Base-by-base conservation (phyloP, 2,113 vertebrate species). In the Phalacrocorax aristotelis region DNA sequence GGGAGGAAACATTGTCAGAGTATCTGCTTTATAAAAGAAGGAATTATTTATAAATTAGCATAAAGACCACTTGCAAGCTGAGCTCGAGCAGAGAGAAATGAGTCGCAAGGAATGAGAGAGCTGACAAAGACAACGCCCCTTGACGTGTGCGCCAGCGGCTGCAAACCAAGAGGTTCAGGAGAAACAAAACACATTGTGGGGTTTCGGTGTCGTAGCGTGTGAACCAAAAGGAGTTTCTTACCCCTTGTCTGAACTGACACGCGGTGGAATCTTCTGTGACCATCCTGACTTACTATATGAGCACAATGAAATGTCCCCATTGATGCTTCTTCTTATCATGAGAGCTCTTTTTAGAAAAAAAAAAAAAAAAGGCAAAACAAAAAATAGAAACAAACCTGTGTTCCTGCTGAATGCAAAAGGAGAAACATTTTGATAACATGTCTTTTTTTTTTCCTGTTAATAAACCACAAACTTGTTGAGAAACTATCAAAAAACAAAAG, bases 11-110 rank as follows among this genome's bases (percentile, higher is more conserved):
- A 98, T 99, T 74, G 99, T 99, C 91, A 98, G 99, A 97, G 99
- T 99, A 93, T 99, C 99, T 15, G 99, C 99, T 42, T 98, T 99
- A 98, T 99, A 99, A 98, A 98, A 97, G 78, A 93, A 60, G 77
- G 82, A 96, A 62, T 96, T 93, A 95, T 96, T 96, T 95, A 91
- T 96, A 94, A 95, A 95, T 96, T 83, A 87, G 68, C 94, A 94
- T 87, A 93, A 93, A 93, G 95, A 97, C 96, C 95, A 96, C 95
- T 95, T 93, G 93, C 74, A 96, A 97, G 89, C 58, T 92, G 93
- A 97, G 83, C 83, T 93, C 85, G 8, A 90, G 95, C 93, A 87
- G 62, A 80, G 96, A 90, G 70, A 89, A 95, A 90, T 7, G 36
- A 95, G 96, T 95, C n/a, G 9, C 34, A 44, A 97, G 97, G 95